Conservation (phyloP, 2,113 vertebrate genomes). For the Ibidorhyncha struthersii region DNA sequence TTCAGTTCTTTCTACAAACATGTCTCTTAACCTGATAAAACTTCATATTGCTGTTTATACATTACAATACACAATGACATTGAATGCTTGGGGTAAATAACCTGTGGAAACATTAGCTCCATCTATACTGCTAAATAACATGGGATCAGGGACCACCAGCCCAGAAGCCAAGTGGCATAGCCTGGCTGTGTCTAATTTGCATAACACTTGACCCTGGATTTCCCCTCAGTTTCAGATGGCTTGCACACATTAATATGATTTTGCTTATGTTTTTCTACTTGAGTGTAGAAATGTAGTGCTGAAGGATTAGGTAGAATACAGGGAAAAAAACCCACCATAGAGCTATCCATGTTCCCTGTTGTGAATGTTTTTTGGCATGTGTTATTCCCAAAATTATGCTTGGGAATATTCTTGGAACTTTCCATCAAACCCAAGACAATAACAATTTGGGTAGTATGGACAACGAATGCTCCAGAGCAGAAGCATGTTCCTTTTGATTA, state of each 20-base stretch:
- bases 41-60: neutral
- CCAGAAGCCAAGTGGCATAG: neutral
- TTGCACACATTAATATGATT: neutral
- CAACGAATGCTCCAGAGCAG: neutral
- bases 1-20: neutral
- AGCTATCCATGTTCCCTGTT: neutral
- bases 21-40: neutral
- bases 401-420: neutral
- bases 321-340: neutral
- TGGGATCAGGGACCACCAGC: neutral
- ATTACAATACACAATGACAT: neutral
- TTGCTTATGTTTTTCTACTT: neutral
- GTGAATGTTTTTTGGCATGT: neutral
- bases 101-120: neutral
- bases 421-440: neutral
- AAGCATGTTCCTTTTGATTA: neutral
- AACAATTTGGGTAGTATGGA: neutral
- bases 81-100: neutral
- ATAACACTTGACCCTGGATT: neutral
- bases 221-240: neutral
- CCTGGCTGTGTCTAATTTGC: neutral
- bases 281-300: neutral
- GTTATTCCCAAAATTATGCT: neutral
- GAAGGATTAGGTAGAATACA: neutral
- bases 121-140: neutral